Evolutionary conservation across 2,888 invertebrate species (phyloP).

Genomic region (Gerris lacustris): DNA sequence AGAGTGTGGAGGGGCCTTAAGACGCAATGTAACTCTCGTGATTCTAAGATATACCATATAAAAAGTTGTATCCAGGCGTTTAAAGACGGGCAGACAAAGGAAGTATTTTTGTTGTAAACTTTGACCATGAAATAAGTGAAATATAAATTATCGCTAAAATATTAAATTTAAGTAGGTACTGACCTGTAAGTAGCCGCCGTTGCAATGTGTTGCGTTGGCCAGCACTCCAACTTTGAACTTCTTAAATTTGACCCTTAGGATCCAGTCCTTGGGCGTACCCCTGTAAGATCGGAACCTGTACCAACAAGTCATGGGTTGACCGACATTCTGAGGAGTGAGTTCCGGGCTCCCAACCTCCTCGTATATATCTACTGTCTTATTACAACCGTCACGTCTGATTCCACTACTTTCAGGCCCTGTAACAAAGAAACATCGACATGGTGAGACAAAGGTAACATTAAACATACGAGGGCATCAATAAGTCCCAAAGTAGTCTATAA

Average conservation of each 20-base stretch:
- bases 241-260: conserved; percentile 75
- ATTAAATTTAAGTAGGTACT: conserved; percentile 17
- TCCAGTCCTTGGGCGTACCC: conserved; percentile 81
- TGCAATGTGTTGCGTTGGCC: conserved; percentile 75
- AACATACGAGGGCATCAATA: no score
- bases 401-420: conserved; percentile 38
- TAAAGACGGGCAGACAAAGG: no score
- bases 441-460: no score
- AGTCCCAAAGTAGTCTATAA: no score
- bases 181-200: conserved; percentile 82
- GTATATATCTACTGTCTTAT: conserved; percentile 86
- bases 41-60: no score
- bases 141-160: no score
- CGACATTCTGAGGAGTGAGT: conserved; percentile 66
- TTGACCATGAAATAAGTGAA: no score
- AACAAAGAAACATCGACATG: background rate
- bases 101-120: no score
- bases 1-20: no score
- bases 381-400: conserved; percentile 73
- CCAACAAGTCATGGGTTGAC: conserved; percentile 76
- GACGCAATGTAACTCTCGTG: no score
- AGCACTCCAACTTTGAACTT: conserved; percentile 83
- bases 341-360: conserved; percentile 83
- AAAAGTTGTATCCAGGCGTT: no score
- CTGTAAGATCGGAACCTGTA: conserved; percentile 80